A percentile compares a stretch with the other conserved stretches of the same genome.
These are phyloP conservation scores for Erynnis tages DNA, from an alignment of 2,888 invertebrate species.

Conservation along the genomic window DNA sequence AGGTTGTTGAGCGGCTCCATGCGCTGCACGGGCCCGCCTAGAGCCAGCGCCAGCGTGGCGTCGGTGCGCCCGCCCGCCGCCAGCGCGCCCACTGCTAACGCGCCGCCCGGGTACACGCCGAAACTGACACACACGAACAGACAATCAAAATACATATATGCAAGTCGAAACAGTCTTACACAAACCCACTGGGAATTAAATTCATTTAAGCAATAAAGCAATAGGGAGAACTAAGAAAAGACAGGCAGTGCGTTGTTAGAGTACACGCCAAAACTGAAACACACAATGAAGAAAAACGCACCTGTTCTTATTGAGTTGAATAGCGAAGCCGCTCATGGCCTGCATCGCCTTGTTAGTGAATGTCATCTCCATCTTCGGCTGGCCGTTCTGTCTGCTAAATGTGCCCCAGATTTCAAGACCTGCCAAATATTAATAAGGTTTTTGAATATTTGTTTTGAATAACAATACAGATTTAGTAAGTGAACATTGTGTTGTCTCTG, in stretches of 20 bases:
- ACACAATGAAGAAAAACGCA: slow-evolving; percentile 32
- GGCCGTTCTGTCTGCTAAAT: slow-evolving; percentile 91
- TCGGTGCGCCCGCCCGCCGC: slow-evolving; percentile 86
- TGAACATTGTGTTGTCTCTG: too few relatives aligned
- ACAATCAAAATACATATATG: too few relatives aligned
- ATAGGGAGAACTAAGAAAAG: too few relatives aligned
- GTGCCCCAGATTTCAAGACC: slow-evolving; percentile 97
- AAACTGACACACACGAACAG: slow-evolving; percentile 84
- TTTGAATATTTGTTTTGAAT: too few relatives aligned
- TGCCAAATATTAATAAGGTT: too few relatives aligned
- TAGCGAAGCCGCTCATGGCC: slow-evolving; percentile 97
- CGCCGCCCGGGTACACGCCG: slow-evolving; percentile 93
- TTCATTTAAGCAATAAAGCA: too few relatives aligned
- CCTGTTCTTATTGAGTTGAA: slow-evolving; percentile 98
- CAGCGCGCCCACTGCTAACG: slow-evolving; percentile 90
- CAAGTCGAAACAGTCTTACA: too few relatives aligned
- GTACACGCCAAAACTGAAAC: slow-evolving; percentile 92
- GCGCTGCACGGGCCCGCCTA: slow-evolving; percentile 94
- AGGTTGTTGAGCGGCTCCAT: slow-evolving; percentile 99
- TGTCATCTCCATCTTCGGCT: slow-evolving; percentile 96
- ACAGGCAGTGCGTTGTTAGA: slow-evolving; percentile 93
- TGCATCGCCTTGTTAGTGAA: slow-evolving; percentile 99
- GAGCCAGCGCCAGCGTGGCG: slow-evolving; percentile 88
- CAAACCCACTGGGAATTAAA: too few relatives aligned
- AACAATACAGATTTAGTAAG: too few relatives aligned